Evolutionary conservation across 2,888 invertebrate species (phyloP).

Genomic region (Mythimna loreyi): DNA sequence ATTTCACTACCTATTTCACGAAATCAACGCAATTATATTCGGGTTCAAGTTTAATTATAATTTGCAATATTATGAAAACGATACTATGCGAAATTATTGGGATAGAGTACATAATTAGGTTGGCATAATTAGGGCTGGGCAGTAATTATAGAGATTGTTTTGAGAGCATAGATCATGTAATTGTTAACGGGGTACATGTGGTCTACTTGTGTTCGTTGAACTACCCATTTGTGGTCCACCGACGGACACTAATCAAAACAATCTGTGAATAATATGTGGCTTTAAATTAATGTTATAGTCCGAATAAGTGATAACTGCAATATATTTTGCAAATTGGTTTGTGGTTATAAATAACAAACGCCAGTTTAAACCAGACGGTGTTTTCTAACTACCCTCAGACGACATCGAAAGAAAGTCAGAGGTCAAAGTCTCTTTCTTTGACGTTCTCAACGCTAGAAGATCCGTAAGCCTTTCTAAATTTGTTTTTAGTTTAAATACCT

Average conservation of each 20-base stretch:
- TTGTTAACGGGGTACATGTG: slow-evolving; percentile 22
- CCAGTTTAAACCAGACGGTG: too few relatives aligned
- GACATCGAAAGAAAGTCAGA: too few relatives aligned
- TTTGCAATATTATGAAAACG: slow-evolving; percentile 28
- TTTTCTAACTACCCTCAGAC: too few relatives aligned
- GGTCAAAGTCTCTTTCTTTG: too few relatives aligned
- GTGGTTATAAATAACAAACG: too few relatives aligned
- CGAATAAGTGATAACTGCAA: too few relatives aligned
- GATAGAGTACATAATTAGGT: slow-evolving; percentile 20
- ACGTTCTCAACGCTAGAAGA: too few relatives aligned
- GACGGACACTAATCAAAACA: slow-evolving; percentile 12
- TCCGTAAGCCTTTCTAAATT: too few relatives aligned
- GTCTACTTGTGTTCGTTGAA: slow-evolving; percentile 20
- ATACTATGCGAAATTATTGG: slow-evolving; percentile 10
- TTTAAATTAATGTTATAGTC: not conserved
- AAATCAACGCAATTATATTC: slow-evolving; percentile 38
- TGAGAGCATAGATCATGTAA: slow-evolving; percentile 16
- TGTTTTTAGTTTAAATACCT: not conserved
- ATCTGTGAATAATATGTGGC: slow-evolving; percentile 12
- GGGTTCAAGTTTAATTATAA: slow-evolving; percentile 36
- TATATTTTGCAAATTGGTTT: too few relatives aligned
- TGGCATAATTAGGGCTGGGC: slow-evolving; percentile 27
- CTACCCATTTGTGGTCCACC: slow-evolving; percentile 27
- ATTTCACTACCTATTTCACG: slow-evolving; percentile 28
- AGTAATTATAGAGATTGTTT: slow-evolving; percentile 34